A percentile compares a stretch with the other conserved stretches of the same genome.
Conservation (phyloP, 2,888 invertebrate genomes). For the Leptura quadrifasciata region DNA sequence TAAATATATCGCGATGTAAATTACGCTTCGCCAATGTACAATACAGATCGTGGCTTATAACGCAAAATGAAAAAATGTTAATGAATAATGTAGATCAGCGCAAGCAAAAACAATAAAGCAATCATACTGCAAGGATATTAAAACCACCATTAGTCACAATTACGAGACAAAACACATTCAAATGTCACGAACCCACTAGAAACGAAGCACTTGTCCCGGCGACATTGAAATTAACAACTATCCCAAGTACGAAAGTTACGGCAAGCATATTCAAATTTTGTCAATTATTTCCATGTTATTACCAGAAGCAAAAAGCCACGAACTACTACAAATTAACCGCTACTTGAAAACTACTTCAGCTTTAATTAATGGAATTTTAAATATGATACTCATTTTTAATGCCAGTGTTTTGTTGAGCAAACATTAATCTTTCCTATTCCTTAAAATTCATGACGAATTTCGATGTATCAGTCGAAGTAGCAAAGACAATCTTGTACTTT, state of each 20-base stretch:
- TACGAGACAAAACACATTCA: constrained; percentile 59
- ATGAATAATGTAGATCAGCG: constrained; percentile 55
- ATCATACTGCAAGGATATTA: constrained; percentile 63
- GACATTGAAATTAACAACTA: constrained; percentile 36
- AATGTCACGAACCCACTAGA: constrained; percentile 59
- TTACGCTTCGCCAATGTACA: too few relatives aligned
- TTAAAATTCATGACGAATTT: too few relatives aligned
- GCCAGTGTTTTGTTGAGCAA: too few relatives aligned
- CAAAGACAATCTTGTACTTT: too few relatives aligned
- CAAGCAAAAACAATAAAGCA: constrained; percentile 62
- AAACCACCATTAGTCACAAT: constrained; percentile 65
- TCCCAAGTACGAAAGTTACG: constrained; percentile 13
- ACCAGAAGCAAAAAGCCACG: background rate
- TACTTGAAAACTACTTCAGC: background rate
- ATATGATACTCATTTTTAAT: background rate
- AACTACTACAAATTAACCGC: background rate
- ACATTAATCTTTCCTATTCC: too few relatives aligned
- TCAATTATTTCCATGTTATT: constrained; percentile 41
- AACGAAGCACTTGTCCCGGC: constrained; percentile 54
- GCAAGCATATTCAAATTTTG: constrained; percentile 40
- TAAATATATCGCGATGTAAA: too few relatives aligned
- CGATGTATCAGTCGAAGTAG: too few relatives aligned
- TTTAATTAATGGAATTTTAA: background rate
- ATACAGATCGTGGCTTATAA: too few relatives aligned
- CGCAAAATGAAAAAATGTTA: constrained; percentile 47